Base-by-base conservation (phyloP, 2,113 vertebrate genomes). In the Vulpes lagopus region DNA sequence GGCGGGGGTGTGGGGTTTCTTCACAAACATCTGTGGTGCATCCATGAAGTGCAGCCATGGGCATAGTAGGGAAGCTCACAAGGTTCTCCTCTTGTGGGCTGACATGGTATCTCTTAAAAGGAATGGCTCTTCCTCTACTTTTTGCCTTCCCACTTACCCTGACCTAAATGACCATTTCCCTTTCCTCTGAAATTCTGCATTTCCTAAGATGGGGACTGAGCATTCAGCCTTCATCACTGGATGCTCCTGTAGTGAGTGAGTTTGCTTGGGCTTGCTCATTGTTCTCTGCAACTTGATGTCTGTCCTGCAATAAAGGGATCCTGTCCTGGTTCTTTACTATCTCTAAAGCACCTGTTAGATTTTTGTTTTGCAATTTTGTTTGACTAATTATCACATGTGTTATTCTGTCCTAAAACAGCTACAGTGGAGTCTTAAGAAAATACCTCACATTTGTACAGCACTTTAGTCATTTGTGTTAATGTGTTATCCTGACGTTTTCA, bases 331-430 rank as follows among this genome's bases (percentile, higher is more conserved):
- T 67, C 60, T 85, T 67, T 91, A 55, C 35, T 14, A 79, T 67
- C 12, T 79, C 20, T 64, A 65, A 23, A 69, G 57, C 38, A 74
- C 25, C 55, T 25, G 12, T 53, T 49, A 59, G 11, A 71, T 55
- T 89, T 82, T 62, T 51, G 51, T 80, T 89, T 89, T 62, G n/a
- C 22, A 85, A 79, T 85, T 69, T 84, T 65, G 55, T 95, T 84
- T 95, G 49, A n/a, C 38, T 71, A 64, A 91, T 78, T 60, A 69
- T 91, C n/a, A 78, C 16, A 78, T 5, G 22, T 51, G 22, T 95
- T 67, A 59, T 60, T 91, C 16, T 85, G 53, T 69, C 53, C 69
- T 91, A 85, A 88, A 91, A 86, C 30, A 95, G 22, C 30, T 64
- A 74, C 57, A 76, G 55, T 16, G 30, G 53, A 14, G 38, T 51